A percentile compares a stretch with the other conserved stretches of the same genome.
Conservation (phyloP, 1,140 invertebrate species). For the Pachypeltis micranthus region DNA sequence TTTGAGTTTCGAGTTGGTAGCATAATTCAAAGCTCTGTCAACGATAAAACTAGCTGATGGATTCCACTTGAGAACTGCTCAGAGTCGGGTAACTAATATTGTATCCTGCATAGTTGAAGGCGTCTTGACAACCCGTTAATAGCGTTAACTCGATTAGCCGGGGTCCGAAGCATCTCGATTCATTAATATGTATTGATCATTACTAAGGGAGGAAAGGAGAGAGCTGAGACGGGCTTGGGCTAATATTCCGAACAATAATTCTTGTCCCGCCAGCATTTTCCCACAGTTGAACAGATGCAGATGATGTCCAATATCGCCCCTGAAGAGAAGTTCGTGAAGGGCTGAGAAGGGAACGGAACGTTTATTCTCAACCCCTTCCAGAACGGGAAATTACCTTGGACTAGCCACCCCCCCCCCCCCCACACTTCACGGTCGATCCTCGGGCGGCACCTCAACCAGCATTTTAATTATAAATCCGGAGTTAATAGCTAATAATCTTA, state of each 20-base stretch:
- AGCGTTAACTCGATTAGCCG: background rate
- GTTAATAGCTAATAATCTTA: slow-evolving; percentile 4
- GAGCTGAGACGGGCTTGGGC: background rate
- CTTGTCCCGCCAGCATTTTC: background rate
- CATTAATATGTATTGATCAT: slow-evolving; percentile 8
- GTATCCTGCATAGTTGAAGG: slow-evolving; percentile 2
- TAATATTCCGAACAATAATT: too few species aligned
- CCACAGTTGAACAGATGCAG: background rate
- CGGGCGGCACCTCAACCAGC: background rate
- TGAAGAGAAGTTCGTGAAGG: background rate
- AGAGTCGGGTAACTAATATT: background rate
- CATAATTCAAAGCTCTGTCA: too few species aligned
- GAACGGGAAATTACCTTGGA: slow-evolving; percentile 1
- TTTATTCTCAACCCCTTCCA: background rate
- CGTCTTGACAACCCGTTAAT: slow-evolving; percentile 3
- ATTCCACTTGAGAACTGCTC: slow-evolving; percentile 9
- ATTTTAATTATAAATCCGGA: slow-evolving; percentile 6
- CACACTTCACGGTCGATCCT: too few species aligned
- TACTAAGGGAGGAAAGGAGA: background rate
- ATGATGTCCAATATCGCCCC: background rate
- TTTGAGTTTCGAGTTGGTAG: too few species aligned
- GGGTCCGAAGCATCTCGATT: background rate
- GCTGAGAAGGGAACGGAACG: too few species aligned
- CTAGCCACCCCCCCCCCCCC: background rate
- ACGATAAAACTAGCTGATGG: too few species aligned